phyloP scores from a whole-genome alignment of 2,113 vertebrate genomes.

The Sphaerodactylus townsendi region DNA sequence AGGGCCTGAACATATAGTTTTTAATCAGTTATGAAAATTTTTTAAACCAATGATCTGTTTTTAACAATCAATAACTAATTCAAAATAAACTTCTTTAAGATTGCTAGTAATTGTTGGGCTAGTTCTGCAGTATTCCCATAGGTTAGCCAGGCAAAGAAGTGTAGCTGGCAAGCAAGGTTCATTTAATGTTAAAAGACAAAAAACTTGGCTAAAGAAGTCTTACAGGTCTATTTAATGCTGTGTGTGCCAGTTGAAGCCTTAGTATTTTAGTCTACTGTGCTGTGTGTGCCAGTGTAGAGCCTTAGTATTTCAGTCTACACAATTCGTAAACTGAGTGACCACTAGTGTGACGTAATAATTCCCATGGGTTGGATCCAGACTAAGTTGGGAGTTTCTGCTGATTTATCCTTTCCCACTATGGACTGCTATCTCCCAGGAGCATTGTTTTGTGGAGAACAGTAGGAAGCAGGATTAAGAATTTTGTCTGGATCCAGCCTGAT shows the following conservation, averaged over 20 bases:
- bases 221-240: not conserved
- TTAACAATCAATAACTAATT: conserved; percentile 4
- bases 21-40: conserved; percentile 17
- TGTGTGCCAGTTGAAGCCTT: not conserved
- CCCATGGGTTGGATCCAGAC: too few species aligned
- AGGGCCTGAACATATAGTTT: not conserved
- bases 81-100: conserved; percentile 24
- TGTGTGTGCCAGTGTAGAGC: not conserved
- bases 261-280: not conserved
- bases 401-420: too few species aligned
- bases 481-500: not conserved
- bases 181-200: not conserved
- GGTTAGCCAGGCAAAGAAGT: not conserved
- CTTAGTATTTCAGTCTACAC: not conserved
- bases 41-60: conserved; percentile 4
- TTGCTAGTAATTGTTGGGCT: conserved; percentile 17
- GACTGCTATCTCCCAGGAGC: too few species aligned
- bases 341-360: too few species aligned
- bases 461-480: too few species aligned
- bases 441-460: too few species aligned
- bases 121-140: conserved; percentile 9
- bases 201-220: not conserved
- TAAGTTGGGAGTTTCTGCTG: too few species aligned
- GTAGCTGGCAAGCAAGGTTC: not conserved
- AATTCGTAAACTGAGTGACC: not conserved